Evolutionary conservation across 2,888 invertebrate species (phyloP), one percentile per base, ranked within the genome.

Genomic region (Sminthurides aquaticus): DNA sequence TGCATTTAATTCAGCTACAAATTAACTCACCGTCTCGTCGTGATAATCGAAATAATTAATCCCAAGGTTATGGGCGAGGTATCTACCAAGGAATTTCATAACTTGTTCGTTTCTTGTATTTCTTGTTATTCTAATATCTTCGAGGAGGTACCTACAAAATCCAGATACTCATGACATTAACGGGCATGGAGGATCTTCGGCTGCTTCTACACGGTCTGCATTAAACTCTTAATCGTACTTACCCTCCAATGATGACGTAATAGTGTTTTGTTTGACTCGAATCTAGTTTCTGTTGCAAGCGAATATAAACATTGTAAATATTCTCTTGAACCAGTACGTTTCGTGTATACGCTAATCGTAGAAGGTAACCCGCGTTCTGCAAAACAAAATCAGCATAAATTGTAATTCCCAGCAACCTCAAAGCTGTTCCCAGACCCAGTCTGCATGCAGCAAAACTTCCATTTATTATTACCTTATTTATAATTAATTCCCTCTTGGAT

Each of bases 21-120:
- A n/a, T n/a, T n/a, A 57, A 15, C 49, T 60, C 48, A 65, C 65
- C 25, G 66, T 66, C 22, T 68, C 67, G 26, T 68, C 63, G 28
- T 60, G 28, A 26, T 57, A 58, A 27, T 68, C 68, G 48, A 68
- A 68, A 56, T 66, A 68, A 28, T 68, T 68, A 11, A 68, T 66
- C 15, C 64, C 64, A 18, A 68, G n/a, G 5, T 62, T 61, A 8
- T 29, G 29, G 1, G 66, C 65, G 2, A 68, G 55, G 15, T 48
- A 18, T 59, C 60, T 26, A 15, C 66, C 68, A 48, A 68, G 22
- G 5, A 55, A 24, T n/a, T 65, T 52, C 60, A 68, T 60, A 0
- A 66, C 63, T 1, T 26, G 25, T 49, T 66, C 66, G 22, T 65
- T 58, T n/a, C 20, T 18, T 18, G 68, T 56, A 52, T 61, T 60